Percentiles rank a stretch among this genome's conserved stretches.
phyloP scores from a whole-genome alignment of 2,888 invertebrate species.

The Lasioglossum marginatum region DNA sequence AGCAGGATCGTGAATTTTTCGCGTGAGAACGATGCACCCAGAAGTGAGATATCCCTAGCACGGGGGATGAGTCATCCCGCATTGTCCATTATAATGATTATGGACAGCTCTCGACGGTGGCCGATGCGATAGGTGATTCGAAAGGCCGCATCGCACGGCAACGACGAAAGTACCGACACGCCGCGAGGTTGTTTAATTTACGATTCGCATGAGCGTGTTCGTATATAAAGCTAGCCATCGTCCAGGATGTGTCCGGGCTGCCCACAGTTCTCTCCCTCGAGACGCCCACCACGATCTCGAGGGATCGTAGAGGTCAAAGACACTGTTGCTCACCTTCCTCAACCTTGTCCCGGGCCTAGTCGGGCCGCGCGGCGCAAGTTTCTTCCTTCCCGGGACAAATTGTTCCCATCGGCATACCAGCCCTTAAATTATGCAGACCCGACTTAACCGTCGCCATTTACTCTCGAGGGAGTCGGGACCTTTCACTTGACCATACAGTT shows the following conservation, averaged over 20 bases:
- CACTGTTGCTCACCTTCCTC: constrained; percentile 55
- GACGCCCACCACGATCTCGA: constrained; percentile 59
- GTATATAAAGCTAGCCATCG: constrained; percentile 10
- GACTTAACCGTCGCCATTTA: constrained; percentile 34
- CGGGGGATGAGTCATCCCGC: constrained; percentile 5
- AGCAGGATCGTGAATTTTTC: not conserved
- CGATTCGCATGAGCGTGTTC: constrained; percentile 20
- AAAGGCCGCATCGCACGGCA: not conserved
- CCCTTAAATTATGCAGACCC: constrained; percentile 62
- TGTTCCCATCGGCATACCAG: constrained; percentile 52
- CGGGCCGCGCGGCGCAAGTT: constrained; percentile 25
- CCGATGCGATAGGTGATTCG: not conserved
- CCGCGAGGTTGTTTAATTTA: constrained; percentile 37
- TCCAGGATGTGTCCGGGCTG: constrained; percentile 42
- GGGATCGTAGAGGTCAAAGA: constrained; percentile 68
- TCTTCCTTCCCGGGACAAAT: constrained; percentile 52
- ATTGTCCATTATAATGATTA: constrained; percentile 9
- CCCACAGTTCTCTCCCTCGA: constrained; percentile 41
- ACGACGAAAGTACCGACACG: constrained; percentile 8
- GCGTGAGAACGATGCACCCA: not conserved
- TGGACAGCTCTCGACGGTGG: constrained; percentile 7
- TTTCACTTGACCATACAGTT: not conserved
- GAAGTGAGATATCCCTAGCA: not conserved
- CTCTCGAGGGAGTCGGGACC: not conserved
- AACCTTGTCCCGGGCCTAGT: constrained; percentile 41